A percentile compares a stretch with the other conserved stretches of the same genome.
Conservation (phyloP, 2,113 vertebrate species). For the Archilochus colubris region DNA sequence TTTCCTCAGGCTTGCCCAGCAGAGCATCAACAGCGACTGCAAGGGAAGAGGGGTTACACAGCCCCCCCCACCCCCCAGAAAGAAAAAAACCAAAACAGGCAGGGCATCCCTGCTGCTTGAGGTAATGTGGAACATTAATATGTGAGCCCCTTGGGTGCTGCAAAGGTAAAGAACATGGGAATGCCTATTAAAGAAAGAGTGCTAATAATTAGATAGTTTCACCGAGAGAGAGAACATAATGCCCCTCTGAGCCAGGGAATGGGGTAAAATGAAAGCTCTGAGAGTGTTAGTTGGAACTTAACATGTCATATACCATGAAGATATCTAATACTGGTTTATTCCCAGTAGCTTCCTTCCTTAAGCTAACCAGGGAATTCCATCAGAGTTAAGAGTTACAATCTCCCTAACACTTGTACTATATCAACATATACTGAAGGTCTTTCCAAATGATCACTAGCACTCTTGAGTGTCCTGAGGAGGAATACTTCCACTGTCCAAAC, state of each 20-base stretch:
- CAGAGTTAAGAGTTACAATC: constrained; percentile 1
- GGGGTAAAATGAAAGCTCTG: neutral
- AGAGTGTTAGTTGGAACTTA: neutral
- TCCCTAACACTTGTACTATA: neutral
- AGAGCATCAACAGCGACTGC: neutral
- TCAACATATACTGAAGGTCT: neutral
- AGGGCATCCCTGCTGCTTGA: neutral
- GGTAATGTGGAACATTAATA: neutral
- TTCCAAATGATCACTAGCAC: neutral
- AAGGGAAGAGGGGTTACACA: neutral
- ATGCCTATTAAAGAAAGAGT: neutral
- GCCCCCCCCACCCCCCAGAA: fast-evolving
- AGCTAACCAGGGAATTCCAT: neutral
- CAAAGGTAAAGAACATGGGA: neutral
- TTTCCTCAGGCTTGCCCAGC: neutral
- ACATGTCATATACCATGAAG: neutral
- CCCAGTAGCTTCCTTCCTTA: neutral
- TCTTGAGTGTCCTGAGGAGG: neutral
- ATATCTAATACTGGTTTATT: neutral
- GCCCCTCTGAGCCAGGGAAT: neutral
- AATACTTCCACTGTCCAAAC: neutral
- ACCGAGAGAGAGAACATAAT: neutral
- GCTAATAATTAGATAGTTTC: neutral
- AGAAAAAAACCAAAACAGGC: neutral
- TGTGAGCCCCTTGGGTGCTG: neutral